Conservation (phyloP, 2,797 vertebrate species). For the Columba guinea region DNA sequence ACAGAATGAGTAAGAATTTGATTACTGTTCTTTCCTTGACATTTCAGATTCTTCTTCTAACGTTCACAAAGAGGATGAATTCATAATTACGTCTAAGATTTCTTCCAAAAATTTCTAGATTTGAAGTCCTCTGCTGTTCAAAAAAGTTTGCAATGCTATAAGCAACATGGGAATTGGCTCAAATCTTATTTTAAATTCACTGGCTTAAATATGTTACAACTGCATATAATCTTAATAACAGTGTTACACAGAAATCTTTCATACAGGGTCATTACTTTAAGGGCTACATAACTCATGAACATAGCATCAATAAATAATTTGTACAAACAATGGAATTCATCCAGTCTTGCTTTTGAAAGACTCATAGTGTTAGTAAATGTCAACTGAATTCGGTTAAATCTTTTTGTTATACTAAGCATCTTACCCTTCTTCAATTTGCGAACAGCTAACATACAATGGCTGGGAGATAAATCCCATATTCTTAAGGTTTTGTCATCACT, state of each 20-base stretch:
- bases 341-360: not conserved
- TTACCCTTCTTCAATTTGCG: slow-evolving; percentile 99
- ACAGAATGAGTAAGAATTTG: not conserved
- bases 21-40: not conserved
- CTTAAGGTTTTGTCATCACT: slow-evolving; percentile 98
- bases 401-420: slow-evolving; percentile 48
- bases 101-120: not conserved
- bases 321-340: not conserved
- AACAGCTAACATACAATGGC: slow-evolving; percentile 99
- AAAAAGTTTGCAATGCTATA: not conserved
- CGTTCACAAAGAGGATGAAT: not conserved
- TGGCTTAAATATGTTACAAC: not conserved
- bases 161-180: not conserved
- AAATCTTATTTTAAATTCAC: not conserved
- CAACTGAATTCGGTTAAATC: slow-evolving; percentile 10
- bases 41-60: not conserved
- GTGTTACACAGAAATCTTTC: not conserved
- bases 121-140: not conserved
- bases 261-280: not conserved
- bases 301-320: not conserved
- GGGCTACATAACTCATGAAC: not conserved
- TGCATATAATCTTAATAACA: not conserved
- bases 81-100: not conserved
- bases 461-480: slow-evolving; percentile 99
- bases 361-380: not conserved